A percentile compares a stretch with the other conserved stretches of the same genome.
These are phyloP conservation scores for Heliothis subflexa DNA, from an alignment of 1,140 invertebrate species.

Conservation along the genomic window DNA sequence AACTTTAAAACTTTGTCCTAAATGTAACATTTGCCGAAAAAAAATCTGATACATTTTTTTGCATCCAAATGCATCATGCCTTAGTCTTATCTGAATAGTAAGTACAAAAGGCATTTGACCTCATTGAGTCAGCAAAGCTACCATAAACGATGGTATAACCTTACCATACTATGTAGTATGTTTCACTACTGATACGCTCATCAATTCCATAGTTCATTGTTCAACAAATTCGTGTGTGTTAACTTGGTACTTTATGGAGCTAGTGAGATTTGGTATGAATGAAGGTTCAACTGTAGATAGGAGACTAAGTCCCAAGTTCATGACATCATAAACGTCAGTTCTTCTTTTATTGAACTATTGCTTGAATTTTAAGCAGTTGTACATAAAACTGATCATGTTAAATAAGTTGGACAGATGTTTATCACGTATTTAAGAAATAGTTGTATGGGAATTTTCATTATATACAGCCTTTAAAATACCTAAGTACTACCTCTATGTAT, in stretches of 20 bases:
- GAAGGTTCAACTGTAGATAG: not conserved
- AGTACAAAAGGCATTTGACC: not conserved
- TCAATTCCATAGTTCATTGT: slow-evolving; percentile 2
- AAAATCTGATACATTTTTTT: too few relatives aligned
- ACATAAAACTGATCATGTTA: too few relatives aligned
- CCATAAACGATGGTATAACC: not conserved
- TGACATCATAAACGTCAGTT: too few relatives aligned
- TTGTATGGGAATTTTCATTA: too few relatives aligned
- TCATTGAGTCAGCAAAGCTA: not conserved
- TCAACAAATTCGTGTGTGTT: not conserved
- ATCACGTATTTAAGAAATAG: too few relatives aligned
- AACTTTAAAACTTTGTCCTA: too few relatives aligned
- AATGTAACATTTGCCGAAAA: too few relatives aligned
- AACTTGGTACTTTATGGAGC: not conserved
- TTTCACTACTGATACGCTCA: not conserved
- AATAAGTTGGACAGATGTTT: too few relatives aligned
- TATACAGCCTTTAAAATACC: too few relatives aligned
- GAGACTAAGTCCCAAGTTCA: not conserved
- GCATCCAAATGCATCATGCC: not conserved
- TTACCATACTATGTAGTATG: not conserved
- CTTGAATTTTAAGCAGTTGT: too few relatives aligned
- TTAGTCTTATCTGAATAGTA: not conserved
- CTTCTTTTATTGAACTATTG: too few relatives aligned
- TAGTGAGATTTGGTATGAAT: not conserved
- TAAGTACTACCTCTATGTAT: too few relatives aligned